These are phyloP conservation scores for Alligator mississippiensis DNA, from an alignment of 2,113 vertebrate genomes.

Conservation along the genomic window DNA sequence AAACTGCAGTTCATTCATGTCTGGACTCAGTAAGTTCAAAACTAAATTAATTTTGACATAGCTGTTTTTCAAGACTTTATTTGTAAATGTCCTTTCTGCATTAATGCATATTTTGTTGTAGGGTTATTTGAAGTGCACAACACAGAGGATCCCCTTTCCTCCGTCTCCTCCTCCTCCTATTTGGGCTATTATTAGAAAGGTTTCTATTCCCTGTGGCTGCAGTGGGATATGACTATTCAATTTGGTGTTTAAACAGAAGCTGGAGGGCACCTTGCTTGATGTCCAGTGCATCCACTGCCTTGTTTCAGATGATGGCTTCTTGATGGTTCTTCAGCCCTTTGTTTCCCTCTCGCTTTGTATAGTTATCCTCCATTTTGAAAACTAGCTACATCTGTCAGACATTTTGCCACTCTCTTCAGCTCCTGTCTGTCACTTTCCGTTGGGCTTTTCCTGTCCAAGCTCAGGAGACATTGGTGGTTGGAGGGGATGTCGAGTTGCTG, in stretches of 20 bases:
- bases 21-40: not conserved
- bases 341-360: not conserved
- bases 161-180: rapidly evolving
- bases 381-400: not conserved
- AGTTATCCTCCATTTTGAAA: not conserved
- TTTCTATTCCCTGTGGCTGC: not conserved
- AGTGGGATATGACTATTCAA: rapidly evolving
- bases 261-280: rapidly evolving
- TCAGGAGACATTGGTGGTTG: not conserved
- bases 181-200: not conserved
- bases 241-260: not conserved
- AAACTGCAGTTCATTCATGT: rapidly evolving
- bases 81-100: not conserved
- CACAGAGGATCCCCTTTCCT: rapidly evolving
- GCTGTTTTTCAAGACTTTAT: not conserved
- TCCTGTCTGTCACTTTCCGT: not conserved
- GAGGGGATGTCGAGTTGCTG: slow-evolving; percentile 9
- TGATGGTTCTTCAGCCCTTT: not conserved
- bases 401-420: not conserved
- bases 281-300: rapidly evolving
- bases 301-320: rapidly evolving
- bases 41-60: not conserved
- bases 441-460: not conserved
- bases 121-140: not conserved
- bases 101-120: not conserved